phyloP scores from a whole-genome alignment of 2,113 vertebrate species.

The Hemiscyllium ocellatum region DNA sequence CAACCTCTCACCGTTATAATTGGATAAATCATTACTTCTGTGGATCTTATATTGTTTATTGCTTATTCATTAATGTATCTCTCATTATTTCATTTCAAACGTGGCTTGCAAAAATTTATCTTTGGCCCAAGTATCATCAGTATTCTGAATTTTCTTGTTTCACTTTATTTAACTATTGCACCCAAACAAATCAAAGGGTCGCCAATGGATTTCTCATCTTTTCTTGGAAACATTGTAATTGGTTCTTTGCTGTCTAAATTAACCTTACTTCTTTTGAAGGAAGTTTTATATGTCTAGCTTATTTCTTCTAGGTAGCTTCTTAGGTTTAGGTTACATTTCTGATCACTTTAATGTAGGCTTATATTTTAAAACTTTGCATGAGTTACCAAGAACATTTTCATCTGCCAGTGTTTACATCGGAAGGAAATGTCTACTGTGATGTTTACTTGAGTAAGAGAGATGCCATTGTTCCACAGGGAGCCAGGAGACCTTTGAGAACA shows the following conservation, averaged over 20 bases:
- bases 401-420: background rate
- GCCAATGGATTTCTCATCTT: background rate
- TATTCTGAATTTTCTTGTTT: background rate
- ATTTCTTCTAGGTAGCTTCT: background rate
- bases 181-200: background rate
- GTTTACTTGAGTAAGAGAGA: background rate
- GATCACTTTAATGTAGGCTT: background rate
- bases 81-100: background rate
- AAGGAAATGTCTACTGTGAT: background rate
- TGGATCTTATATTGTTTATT: background rate
- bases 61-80: background rate
- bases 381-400: background rate
- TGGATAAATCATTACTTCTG: constrained; percentile 8
- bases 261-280: background rate
- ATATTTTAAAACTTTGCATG: background rate
- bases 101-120: background rate
- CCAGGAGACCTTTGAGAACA: no score
- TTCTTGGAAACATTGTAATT: background rate
- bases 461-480: no score
- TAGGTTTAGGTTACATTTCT: background rate
- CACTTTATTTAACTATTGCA: background rate
- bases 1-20: background rate
- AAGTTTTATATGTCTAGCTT: background rate
- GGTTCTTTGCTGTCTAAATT: background rate
- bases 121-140: background rate